phyloP scores from a whole-genome alignment of 2,888 invertebrate genomes.

The Rhimphoctona megacephalus region DNA sequence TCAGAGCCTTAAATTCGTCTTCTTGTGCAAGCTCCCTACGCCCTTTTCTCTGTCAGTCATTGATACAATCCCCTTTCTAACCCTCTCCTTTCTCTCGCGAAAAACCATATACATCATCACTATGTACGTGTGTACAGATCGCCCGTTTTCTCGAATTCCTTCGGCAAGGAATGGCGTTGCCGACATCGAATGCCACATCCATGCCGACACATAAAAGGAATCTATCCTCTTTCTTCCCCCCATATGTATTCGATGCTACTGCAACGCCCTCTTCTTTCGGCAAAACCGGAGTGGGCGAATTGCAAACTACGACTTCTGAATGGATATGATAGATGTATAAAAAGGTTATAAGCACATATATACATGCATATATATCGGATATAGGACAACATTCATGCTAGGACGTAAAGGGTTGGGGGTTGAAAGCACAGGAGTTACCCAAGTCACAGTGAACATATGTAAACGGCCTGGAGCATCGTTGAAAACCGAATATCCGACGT shows the following conservation, averaged over 20 bases:
- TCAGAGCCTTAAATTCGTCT: constrained; percentile 11
- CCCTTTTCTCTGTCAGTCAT: constrained; percentile 24
- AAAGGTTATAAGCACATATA: constrained; percentile 4
- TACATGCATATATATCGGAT: constrained; percentile 20
- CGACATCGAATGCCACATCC: constrained; percentile 46
- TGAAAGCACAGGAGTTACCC: constrained; percentile 1
- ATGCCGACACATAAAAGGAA: constrained; percentile 18
- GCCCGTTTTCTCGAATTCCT: constrained; percentile 46
- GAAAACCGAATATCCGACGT: constrained; percentile 54
- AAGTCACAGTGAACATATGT: constrained; percentile 40
- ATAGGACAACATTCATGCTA: constrained; percentile 30
- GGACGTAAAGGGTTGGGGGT: background rate
- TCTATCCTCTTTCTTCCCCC: background rate
- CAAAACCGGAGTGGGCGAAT: constrained; percentile 34
- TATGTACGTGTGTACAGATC: constrained; percentile 13
- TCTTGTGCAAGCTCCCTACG: background rate
- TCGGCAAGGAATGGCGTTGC: constrained; percentile 40
- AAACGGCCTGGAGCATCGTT: constrained; percentile 52
- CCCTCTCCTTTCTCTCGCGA: background rate
- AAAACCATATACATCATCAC: constrained; percentile 22
- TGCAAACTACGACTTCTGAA: constrained; percentile 41
- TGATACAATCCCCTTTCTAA: background rate
- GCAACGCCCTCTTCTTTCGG: constrained; percentile 21
- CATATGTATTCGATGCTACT: constrained; percentile 4
- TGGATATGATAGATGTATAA: constrained; percentile 48